Evolutionary conservation across 2,888 invertebrate species (phyloP).

Genomic region (Eupithecia tripunctaria): DNA sequence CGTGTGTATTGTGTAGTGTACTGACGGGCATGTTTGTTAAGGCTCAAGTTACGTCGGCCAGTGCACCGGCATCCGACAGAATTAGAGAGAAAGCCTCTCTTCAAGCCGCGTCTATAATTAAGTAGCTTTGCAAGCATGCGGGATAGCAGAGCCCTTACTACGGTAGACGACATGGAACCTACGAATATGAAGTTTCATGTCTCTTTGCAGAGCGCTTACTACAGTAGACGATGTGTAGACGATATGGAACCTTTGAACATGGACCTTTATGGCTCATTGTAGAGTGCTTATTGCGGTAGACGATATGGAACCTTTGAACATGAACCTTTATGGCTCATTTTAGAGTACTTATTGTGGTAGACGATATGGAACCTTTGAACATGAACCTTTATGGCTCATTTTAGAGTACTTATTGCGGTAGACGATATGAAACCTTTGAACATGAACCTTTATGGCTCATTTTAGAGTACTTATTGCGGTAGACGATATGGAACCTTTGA

Average conservation of each 20-base stretch:
- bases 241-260: background rate
- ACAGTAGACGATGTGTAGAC: background rate
- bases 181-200: slow-evolving; percentile 18
- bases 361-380: too few relatives aligned
- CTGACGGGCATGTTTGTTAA: slow-evolving; percentile 7
- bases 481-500: too few relatives aligned
- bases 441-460: too few relatives aligned
- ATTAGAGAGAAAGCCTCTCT: slow-evolving; percentile 46
- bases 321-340: too few relatives aligned
- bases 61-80: slow-evolving; percentile 20
- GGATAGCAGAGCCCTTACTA: slow-evolving; percentile 24
- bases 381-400: too few relatives aligned
- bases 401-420: too few relatives aligned
- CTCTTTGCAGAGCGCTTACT: slow-evolving; percentile 28
- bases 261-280: background rate
- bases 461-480: too few relatives aligned
- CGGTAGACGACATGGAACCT: background rate
- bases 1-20: background rate
- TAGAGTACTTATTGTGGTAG: too few relatives aligned
- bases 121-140: slow-evolving; percentile 53
- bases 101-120: slow-evolving; percentile 68
- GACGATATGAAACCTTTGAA: too few relatives aligned
- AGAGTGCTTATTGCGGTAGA: too few relatives aligned
- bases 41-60: slow-evolving; percentile 22
- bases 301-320: too few relatives aligned